Evolutionary conservation across 2,113 vertebrate species (phyloP), one percentile per base, ranked within the genome.

Genomic region (Chlorodrepanis virens): DNA sequence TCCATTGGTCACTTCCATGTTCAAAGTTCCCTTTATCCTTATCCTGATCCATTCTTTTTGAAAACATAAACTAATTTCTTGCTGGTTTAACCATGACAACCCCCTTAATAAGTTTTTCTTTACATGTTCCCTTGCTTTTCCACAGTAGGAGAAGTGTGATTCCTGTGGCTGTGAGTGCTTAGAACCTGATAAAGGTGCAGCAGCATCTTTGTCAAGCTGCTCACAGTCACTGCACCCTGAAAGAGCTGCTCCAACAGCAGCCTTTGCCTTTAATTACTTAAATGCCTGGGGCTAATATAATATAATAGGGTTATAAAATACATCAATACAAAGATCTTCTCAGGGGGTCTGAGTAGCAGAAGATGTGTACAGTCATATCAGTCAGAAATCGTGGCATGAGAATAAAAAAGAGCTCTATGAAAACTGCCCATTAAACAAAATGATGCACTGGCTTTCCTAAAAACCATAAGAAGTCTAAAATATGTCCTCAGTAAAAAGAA

Each of bases 191-290:
- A 82, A 84, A 90, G 9, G 14, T 63, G 42, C n/a, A 74, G 33
- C 25, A 54, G 6, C 37, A 50, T 56, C 63, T 52, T 68, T 69
- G 29, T 31, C 35, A 83, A 69, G 27, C 28, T 83, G 35, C 42
- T 50, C 27, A 35, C 6, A 4, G n/a, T 35, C 50, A 10, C 63
- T 65, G 5, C 5, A 28, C 10, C 22, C 54, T 0, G 0, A 59
- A 67, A 59, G 47, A 65, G 19, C 37, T 60, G 12, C 77, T 69
- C 44, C 67, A 60, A 56, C 63, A 86, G 22, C 37, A 76, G 6
- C 2, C 8, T 80, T 35, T 86, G 82, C 35, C 31, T 69, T 61
- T 86, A 83, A 72, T 90, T 94, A 49, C 9, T 80, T 74, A 77
- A 18, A 53, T 77, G 28, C 42, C 80, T 83, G 59, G 42, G 45